Evolutionary conservation across 2,113 vertebrate genomes (phyloP), one percentile per base, ranked within the genome.

Genomic region (Chaenogobius annularis): DNA sequence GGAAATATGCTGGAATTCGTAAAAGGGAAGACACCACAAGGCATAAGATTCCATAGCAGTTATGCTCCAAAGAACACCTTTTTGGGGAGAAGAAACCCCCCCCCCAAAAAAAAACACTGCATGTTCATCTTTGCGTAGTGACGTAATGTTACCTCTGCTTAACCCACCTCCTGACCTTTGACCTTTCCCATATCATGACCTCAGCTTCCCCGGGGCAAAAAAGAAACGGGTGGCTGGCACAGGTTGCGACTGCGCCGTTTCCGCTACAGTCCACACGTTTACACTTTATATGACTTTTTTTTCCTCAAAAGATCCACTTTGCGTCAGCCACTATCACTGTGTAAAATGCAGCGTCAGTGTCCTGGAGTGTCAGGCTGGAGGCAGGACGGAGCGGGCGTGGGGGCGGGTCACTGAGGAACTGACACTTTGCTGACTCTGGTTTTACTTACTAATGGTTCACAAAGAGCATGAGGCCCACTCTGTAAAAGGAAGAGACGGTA

Each of bases 311-410:
- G 69, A 55, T 44, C 31, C 54, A 66, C 54, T 14, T 15, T 52
- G 74, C 63, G 61, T 70, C 67, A 73, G 26, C n/a, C 26, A 19
- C 65, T 68, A 70, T 71, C 74, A 71, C n/a, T 12, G 22, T 31
- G 59, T 20, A 83, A 88, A 86, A 52, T 86, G 88, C 91, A 77
- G 77, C 73, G 88, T 91, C 87, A 90, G 88, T 85, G 75, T 85
- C 85, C 84, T 75, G 83, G 85, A 89, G 76, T 75, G 77, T 85
- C 77, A 84, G 48, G 56, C 22, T 23, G 70, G 82, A 44, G 56
- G 13, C 56, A 82, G 83, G 68, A 75, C 78, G 0, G 78, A 70
- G 66, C 23, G 17, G 76, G 81, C 43, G 12, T 10, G 11, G 79
- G n/a, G 68, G 83, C 52, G 66, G 86, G 75, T 37, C 70, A 54